Evolutionary conservation across 2,888 invertebrate genomes (phyloP), one percentile per base, ranked within the genome.

Genomic region (Mantis religiosa): DNA sequence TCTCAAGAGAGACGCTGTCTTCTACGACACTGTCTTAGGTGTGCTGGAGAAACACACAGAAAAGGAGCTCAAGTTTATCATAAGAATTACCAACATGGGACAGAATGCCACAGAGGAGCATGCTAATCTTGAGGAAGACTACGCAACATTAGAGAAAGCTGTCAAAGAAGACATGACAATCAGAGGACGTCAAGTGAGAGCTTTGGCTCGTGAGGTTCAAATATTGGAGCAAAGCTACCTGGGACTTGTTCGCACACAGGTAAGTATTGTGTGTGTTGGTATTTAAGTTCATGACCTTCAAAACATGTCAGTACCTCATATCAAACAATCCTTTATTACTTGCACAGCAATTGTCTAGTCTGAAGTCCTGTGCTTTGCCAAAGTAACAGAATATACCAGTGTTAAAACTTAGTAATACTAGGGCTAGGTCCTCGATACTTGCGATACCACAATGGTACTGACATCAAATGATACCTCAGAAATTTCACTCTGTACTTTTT

Each of bases 71-170:
- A 94, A 94, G 91, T 94, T 96, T 90, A 93, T 96, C 91, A 94
- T 95, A 92, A 94, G 94, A 28, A 95, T 95, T 0, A 96, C 95
- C 0, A 94, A 95, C 91, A 94, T 96, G 93, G 96, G 96, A 0
- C 96, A 96, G 91, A 92, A 96, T 1, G 96, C 95, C 0, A 94
- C 95, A 91, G 96, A 96, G 91, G 95, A 96, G 91, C 92, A 96
- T 41, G 95, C 96, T 87, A 95, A 96, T 90, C 93, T 95, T 87
- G 95, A 95, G 90, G 94, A 94, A 86, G 95, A 95, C 91, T 96
- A 95, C 91, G 94, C 94, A 91, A 93, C 93, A 87, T 92, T 96
- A 90, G 95, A 95, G 91, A 93, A 93, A 87, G 94, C 94, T 88
- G 95, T 96, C 84, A 95, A 95, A 92, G 93, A 93, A 7, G 95